Evolutionary conservation across 2,797 vertebrate species (phyloP), one percentile per base, ranked within the genome.

Genomic region (Chanos chanos): DNA sequence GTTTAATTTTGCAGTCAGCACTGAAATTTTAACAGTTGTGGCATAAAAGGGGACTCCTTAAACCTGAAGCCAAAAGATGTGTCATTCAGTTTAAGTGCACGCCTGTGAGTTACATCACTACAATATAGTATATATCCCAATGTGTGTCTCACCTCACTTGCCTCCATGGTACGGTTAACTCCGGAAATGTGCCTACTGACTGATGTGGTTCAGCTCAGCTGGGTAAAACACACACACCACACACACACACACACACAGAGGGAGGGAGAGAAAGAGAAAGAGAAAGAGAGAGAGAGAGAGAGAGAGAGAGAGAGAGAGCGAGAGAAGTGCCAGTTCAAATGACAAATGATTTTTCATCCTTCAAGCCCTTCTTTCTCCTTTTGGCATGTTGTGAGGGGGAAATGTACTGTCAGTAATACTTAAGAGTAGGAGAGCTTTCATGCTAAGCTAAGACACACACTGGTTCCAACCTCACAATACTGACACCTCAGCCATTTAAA

Each of bases 181-280:
- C 45, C 77, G 10, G 61, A 43, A 78, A 33, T 72, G 73, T n/a
- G n/a, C n/a, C n/a, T n/a, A 27, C 66, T 73, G 0, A 82, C 82
- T 1, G 82, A 63, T 2, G 81, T 81, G 72, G 65, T 72, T 3
- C 82, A 82, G 41, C 85, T 81, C 81, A 87, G 27, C 3, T 30
- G 28, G 37, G 62, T 34, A 65, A 13, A 64, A n/a, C n/a, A n/a
- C n/a, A n/a, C n/a, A n/a, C n/a, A n/a, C n/a, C n/a, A n/a, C n/a
- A n/a, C n/a, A n/a, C n/a, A n/a, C n/a, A n/a, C n/a, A n/a, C n/a
- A n/a, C n/a, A n/a, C n/a, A n/a, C n/a, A n/a, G n/a, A n/a, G 1
- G n/a, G 60, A n/a, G 18, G 52, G 7, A 19, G 13, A n/a, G 12
- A 55, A 16, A 19, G 34, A 15, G 13, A 43, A 27, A 21, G 1